Evolutionary conservation across 2,888 invertebrate genomes (phyloP).

Genomic region (Sesamia inferens): DNA sequence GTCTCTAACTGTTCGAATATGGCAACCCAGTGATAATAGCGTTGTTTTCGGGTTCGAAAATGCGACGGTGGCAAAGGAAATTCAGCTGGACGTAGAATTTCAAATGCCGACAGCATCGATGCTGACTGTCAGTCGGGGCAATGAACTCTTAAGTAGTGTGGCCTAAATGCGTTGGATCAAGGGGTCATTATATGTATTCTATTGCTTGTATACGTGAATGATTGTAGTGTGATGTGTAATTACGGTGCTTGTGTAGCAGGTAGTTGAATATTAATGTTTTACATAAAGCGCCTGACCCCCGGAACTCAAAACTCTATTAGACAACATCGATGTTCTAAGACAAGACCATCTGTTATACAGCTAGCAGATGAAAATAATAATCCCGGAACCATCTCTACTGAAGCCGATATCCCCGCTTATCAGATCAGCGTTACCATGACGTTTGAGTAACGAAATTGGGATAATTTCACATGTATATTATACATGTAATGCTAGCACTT

Average conservation of each 20-base stretch:
- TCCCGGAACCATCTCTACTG: background rate
- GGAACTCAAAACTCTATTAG: background rate
- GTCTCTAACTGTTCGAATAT: constrained; percentile 31
- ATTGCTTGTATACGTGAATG: background rate
- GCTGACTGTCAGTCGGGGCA: background rate
- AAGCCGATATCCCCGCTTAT: background rate
- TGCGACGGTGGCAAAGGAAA: constrained; percentile 40
- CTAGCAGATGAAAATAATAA: background rate
- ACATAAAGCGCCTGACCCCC: background rate
- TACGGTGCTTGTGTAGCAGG: background rate
- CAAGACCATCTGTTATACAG: background rate
- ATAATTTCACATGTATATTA: background rate
- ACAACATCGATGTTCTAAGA: background rate
- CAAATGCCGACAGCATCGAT: constrained; percentile 22
- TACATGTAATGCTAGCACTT: no score
- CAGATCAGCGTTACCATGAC: background rate
- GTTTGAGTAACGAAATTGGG: constrained; percentile 14
- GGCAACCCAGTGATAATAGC: constrained; percentile 28
- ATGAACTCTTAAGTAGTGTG: constrained; percentile 9
- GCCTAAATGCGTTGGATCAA: background rate
- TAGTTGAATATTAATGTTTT: background rate
- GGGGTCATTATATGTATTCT: background rate
- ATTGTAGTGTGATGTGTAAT: background rate
- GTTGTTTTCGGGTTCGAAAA: constrained; percentile 54
- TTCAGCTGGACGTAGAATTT: constrained; percentile 41